These are phyloP conservation scores for Petromus typicus DNA, from an alignment of 2,113 vertebrate genomes.

Conservation along the genomic window DNA sequence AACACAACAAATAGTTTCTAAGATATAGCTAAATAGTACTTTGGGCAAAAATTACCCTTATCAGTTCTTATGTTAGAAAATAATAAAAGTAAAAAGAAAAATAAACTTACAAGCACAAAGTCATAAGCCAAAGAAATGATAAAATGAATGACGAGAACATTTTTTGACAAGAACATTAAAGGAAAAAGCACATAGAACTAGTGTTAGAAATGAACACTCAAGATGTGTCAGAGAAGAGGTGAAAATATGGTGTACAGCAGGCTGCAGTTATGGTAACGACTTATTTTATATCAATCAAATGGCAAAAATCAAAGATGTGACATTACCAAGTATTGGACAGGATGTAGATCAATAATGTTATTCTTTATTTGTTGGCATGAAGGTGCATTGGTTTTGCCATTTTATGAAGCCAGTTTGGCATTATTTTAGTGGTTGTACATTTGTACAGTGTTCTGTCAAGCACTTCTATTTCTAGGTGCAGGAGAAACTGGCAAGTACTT, in stretches of 20 bases:
- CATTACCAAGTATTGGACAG: neutral
- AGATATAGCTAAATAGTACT: neutral
- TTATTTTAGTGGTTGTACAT: neutral
- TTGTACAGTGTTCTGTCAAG: neutral
- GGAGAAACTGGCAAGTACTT: neutral
- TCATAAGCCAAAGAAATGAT: neutral
- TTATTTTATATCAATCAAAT: neutral
- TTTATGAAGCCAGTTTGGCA: neutral
- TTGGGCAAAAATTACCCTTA: neutral
- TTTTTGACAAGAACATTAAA: neutral
- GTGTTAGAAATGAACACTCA: neutral
- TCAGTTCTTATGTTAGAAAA: neutral
- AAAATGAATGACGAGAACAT: neutral
- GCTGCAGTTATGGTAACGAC: neutral
- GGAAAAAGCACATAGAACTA: neutral
- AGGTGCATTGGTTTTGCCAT: too few relatives aligned
- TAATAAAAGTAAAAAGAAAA: neutral
- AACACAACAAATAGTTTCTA: neutral
- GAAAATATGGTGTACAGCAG: neutral
- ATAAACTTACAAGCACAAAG: neutral
- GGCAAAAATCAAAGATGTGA: neutral
- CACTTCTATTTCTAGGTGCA: too few relatives aligned
- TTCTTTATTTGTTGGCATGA: neutral
- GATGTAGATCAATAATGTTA: neutral
- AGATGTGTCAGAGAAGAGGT: neutral